Conservation (phyloP, 2,888 invertebrate species). For the Adela reaumurella region DNA sequence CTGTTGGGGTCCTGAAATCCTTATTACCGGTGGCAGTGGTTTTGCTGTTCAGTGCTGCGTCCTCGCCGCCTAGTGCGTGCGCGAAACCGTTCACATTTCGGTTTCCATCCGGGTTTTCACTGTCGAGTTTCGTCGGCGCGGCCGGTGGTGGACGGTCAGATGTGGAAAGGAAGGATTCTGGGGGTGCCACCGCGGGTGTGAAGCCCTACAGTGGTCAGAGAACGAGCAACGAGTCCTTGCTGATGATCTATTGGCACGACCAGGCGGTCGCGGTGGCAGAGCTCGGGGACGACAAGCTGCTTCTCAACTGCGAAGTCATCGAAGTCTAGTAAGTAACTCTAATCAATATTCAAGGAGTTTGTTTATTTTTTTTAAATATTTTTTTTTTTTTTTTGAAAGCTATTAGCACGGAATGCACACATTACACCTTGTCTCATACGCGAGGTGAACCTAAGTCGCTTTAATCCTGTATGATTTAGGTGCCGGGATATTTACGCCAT, state of each 20-base stretch:
- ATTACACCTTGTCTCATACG: too few relatives aligned
- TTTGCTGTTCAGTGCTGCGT: conserved; percentile 39
- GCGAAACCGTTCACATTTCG: conserved; percentile 47
- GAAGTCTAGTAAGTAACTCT: conserved; percentile 81
- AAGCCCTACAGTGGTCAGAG: conserved; percentile 65
- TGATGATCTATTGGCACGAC: conserved; percentile 77
- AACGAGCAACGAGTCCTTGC: conserved; percentile 61
- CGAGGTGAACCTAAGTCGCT: too few relatives aligned
- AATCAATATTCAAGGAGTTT: conserved; percentile 6
- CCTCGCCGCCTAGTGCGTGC: conserved; percentile 40
- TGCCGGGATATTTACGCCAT: too few relatives aligned
- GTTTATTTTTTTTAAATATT: too few relatives aligned
- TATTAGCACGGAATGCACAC: too few relatives aligned
- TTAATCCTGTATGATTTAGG: too few relatives aligned
- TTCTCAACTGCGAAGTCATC: conserved; percentile 76
- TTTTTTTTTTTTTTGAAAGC: too few relatives aligned
- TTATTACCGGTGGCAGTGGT: conserved; percentile 35
- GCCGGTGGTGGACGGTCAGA: conserved; percentile 27
- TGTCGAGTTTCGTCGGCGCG: conserved; percentile 40
- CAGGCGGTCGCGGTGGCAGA: conserved; percentile 82
- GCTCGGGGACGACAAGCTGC: conserved; percentile 65
- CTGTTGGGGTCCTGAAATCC: conserved; percentile 41
- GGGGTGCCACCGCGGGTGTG: conserved; percentile 26
- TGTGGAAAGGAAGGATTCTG: conserved; percentile 27
- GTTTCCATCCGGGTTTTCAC: conserved; percentile 46